These are phyloP conservation scores for Mythimna vitellina DNA, from an alignment of 2,888 invertebrate genomes.

Conservation along the genomic window DNA sequence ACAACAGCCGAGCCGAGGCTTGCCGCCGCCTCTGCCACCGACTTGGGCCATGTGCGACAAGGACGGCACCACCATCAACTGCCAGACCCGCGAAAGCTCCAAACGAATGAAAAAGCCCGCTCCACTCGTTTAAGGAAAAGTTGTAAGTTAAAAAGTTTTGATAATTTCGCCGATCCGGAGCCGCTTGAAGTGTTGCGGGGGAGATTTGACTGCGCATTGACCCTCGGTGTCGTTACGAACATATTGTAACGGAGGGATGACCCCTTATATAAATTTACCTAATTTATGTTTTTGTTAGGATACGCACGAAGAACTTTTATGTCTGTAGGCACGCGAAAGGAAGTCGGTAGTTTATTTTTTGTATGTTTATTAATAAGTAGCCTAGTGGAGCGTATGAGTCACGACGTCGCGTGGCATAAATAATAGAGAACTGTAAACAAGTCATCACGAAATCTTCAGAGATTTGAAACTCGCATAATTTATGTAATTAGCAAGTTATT, in stretches of 20 bases:
- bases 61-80: constrained; percentile 73
- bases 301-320: constrained; percentile 90
- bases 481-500: constrained; percentile 58
- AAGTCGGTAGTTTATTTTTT: constrained; percentile 85
- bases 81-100: constrained; percentile 74
- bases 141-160: constrained; percentile 89
- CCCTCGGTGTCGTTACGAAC: constrained; percentile 87
- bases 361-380: constrained; percentile 85
- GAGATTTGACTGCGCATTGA: constrained; percentile 85
- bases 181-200: constrained; percentile 82
- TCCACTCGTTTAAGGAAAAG: constrained; percentile 84
- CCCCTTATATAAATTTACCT: constrained; percentile 89
- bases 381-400: constrained; percentile 80
- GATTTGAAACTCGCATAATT: constrained; percentile 65
- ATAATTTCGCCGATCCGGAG: constrained; percentile 85
- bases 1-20: constrained; percentile 75
- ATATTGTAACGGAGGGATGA: constrained; percentile 89
- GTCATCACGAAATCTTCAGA: constrained; percentile 73
- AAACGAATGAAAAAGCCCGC: constrained; percentile 81
- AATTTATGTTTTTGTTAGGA: constrained; percentile 89
- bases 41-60: constrained; percentile 74
- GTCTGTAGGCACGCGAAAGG: constrained; percentile 88
- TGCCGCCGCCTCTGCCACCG: constrained; percentile 69
- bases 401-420: constrained; percentile 79
- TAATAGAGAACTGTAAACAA: constrained; percentile 79